Base-by-base conservation (phyloP, 92 coral and sea anemone species). In the Micromussa lordhowensis region DNA sequence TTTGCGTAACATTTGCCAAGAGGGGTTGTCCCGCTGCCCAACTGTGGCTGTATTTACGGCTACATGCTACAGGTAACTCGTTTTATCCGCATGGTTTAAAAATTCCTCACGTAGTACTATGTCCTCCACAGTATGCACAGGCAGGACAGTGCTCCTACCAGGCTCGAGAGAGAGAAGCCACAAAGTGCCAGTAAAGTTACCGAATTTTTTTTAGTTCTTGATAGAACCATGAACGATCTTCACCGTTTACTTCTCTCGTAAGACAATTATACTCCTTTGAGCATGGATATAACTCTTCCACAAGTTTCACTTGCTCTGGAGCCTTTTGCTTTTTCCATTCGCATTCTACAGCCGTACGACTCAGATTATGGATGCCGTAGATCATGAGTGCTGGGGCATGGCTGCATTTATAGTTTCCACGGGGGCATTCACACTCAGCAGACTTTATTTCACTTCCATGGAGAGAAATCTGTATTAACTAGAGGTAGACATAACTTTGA, bases 101-200 rank as follows among this genome's bases (percentile, higher is more conserved):
- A 90, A 85, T 63, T 90, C 92, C 84, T 77, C 80, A 21, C 89
- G 32, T 84, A 69, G 88, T 40, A 40, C 48, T 40, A 40, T n/a
- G n/a, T n/a, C n/a, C n/a, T n/a, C n/a, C n/a, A n/a, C n/a, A n/a
- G n/a, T n/a, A n/a, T 40, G 4, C 48, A 40, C 48, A 40, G 48
- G 3, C 48, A 40, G 48, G 48, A 40, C 48, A 40, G 48, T 40
- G 48, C 48, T 40, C 48, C 7, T 1, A 40, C 7, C 48, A 40
- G 48, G 48, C 48, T 40, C 48, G 48, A 9, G 48, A 40, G 48
- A 40, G 48, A 40, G 48, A 40, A 40, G 48, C 48, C 92, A 89
- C 83, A 76, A 76, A n/a, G 88, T 83, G 49, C 92, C 89, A 61
- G 92, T 89, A 36, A 89, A 89, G 64, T 57, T 83, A n/a, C 92